phyloP scores from a whole-genome alignment of 1,140 invertebrate genomes.

The Hormaphis cornu region DNA sequence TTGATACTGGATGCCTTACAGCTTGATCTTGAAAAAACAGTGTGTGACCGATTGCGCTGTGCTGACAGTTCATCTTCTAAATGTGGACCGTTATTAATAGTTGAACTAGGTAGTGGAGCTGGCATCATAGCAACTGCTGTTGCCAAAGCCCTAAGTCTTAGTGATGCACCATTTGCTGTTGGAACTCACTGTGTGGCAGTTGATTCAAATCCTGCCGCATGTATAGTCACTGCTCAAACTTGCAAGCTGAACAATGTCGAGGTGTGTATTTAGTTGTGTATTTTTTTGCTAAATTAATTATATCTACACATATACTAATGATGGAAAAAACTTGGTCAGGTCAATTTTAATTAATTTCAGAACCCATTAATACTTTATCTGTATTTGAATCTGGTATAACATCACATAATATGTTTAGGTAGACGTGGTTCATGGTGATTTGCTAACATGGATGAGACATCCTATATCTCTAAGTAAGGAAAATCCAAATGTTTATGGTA shows the following conservation, averaged over 20 bases:
- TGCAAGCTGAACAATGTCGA: conserved; percentile 52
- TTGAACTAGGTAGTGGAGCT: conserved; percentile 90
- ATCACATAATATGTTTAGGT: neutral
- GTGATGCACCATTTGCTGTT: conserved; percentile 33
- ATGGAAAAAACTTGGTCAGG: too few species aligned
- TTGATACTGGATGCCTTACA: conserved; percentile 88
- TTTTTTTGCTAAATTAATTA: too few species aligned
- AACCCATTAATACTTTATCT: too few species aligned
- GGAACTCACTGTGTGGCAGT: conserved; percentile 53
- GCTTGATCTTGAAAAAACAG: conserved; percentile 47
- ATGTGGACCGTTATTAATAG: conserved; percentile 59
- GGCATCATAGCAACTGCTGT: conserved; percentile 85
- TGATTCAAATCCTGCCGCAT: conserved; percentile 75
- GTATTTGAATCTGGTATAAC: too few species aligned
- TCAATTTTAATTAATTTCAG: too few species aligned
- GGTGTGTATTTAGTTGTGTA: conserved; percentile 18
- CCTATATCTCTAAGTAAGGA: conserved; percentile 45
- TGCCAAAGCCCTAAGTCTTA: conserved; percentile 54
- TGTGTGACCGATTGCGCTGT: conserved; percentile 41
- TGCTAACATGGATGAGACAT: neutral
- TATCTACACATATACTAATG: too few species aligned
- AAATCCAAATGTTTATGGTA: conserved; percentile 59
- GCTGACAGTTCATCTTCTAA: conserved; percentile 44
- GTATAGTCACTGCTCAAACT: conserved; percentile 57
- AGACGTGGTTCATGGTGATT: conserved; percentile 6